Evolutionary conservation across 1,140 invertebrate genomes (phyloP), one percentile per base, ranked within the genome.

Genomic region (Potamilus streckersoni): DNA sequence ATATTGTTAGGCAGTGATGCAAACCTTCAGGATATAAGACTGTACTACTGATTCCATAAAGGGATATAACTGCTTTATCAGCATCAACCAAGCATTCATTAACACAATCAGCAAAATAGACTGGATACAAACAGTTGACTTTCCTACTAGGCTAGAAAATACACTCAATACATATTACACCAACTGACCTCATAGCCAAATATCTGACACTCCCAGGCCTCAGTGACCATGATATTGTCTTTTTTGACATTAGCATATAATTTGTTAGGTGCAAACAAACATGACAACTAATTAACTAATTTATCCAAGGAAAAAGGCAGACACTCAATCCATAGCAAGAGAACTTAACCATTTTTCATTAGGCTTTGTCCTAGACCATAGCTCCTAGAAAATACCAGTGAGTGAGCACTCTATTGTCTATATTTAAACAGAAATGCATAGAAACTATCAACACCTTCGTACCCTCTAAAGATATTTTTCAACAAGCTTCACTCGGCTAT

Each of bases 141-240:
- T 27, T 27, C 27, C 27, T 27, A 27, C 31, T 8, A 27, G 69
- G 12, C 15, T 61, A 16, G 49, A 72, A 14, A 72, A 64, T 11
- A 72, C 31, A 63, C 56, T 72, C 8, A 61, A 72, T 62, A 72
- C 64, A 1, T 72, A 64, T 62, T 62, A 61, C 23, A 57, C 71
- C 17, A 70, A 60, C n/a, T n/a, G n/a, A n/a, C n/a, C n/a, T n/a
- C n/a, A n/a, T n/a, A n/a, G n/a, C n/a, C n/a, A n/a, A n/a, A n/a
- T n/a, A n/a, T n/a, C n/a, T n/a, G n/a, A n/a, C n/a, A n/a, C n/a
- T n/a, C n/a, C n/a, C n/a, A 16, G 71, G 61, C 27, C 12, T 72
- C 17, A 64, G 62, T 70, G 69, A 70, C n/a, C 69, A 70, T 70
- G 69, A 70, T 23, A 61, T n/a, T 23, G 59, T 61, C 13, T 11